Conservation (phyloP, 2,888 invertebrate genomes). For the Tetrapedia diversipes region DNA sequence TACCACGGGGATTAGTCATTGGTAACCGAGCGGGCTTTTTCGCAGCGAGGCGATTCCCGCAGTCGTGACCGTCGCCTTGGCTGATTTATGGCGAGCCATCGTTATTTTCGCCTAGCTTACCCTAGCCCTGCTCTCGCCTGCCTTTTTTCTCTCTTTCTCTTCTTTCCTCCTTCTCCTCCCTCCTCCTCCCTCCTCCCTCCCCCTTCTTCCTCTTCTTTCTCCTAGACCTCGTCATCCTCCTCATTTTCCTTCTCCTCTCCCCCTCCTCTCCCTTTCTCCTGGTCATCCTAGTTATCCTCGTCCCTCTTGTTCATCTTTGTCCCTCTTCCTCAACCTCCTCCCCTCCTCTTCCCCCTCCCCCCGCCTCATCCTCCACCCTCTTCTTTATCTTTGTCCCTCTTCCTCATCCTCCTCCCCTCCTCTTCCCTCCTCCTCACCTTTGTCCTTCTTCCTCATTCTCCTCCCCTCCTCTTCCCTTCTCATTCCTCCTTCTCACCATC, state of each 20-base stretch:
- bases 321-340: neutral
- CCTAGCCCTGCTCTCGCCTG: conserved; percentile 32
- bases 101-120: conserved; percentile 69
- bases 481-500: neutral
- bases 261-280: neutral
- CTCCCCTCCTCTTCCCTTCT: neutral
- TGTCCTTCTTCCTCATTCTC: neutral
- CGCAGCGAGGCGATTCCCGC: conserved; percentile 65
- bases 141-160: conserved; percentile 16
- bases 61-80: conserved; percentile 69
- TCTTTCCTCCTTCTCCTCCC: neutral
- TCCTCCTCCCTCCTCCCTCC: neutral
- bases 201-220: neutral
- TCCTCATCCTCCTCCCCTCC: too few species aligned
- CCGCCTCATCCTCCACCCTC: neutral
- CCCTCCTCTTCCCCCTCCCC: neutral
- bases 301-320: conserved; percentile 24
- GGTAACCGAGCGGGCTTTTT: conserved; percentile 69
- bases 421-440: conserved; percentile 23
- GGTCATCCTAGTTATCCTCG: conserved; percentile 55
- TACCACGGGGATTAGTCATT: conserved; percentile 69
- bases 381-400: too few species aligned
- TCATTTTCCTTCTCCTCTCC: neutral
- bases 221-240: neutral
- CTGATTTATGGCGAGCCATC: conserved; percentile 70